These are phyloP conservation scores for Reticulitermes speratus DNA, from an alignment of 1,140 invertebrate species.

Conservation along the genomic window DNA sequence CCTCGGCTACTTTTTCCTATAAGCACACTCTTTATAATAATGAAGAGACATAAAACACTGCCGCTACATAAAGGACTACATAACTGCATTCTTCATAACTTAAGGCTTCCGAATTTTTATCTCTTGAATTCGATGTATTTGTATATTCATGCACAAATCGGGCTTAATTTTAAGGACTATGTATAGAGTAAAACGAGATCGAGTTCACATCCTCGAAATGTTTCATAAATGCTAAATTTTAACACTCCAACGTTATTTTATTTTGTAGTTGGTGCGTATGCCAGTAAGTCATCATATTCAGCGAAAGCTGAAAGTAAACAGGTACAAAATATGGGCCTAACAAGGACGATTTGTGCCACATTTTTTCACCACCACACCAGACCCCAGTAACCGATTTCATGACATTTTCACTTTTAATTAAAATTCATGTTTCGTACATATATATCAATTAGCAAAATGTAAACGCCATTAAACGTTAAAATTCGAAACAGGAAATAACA, in stretches of 20 bases:
- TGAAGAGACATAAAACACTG: no score
- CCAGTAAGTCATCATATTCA: neutral
- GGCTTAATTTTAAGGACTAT: no score
- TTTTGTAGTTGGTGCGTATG: neutral
- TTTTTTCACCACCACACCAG: neutral
- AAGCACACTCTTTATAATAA: no score
- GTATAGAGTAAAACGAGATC: no score
- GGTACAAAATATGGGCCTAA: neutral
- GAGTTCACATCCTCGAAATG: no score
- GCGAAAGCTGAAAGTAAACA: neutral
- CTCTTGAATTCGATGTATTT: no score
- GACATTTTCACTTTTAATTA: constrained; percentile 6
- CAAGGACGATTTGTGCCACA: neutral
- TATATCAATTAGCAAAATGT: neutral
- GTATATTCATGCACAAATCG: no score
- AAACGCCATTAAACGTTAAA: neutral
- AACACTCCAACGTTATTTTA: neutral
- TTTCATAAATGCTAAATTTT: neutral
- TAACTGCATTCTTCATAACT: no score
- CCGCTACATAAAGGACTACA: no score
- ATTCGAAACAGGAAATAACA: neutral
- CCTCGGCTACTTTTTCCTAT: no score
- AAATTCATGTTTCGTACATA: neutral
- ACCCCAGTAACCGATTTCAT: neutral
- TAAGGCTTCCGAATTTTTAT: no score